Percentiles rank a stretch among this genome's conserved stretches.
These are phyloP conservation scores for Nomada ferruginata DNA, from an alignment of 2,888 invertebrate genomes.

Conservation along the genomic window DNA sequence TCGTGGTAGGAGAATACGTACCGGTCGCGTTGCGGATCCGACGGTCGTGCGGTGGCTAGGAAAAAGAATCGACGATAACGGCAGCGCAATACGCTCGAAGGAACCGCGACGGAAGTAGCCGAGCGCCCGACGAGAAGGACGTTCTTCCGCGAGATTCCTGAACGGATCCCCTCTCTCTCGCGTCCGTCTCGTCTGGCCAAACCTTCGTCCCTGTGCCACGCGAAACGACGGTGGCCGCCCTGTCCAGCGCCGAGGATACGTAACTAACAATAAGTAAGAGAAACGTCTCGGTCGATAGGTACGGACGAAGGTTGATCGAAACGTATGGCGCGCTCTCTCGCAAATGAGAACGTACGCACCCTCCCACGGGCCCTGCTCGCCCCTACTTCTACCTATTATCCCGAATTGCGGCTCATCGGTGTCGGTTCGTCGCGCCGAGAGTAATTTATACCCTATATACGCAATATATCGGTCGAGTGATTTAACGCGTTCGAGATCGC, in stretches of 20 bases:
- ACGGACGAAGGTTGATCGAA: slow-evolving; percentile 72
- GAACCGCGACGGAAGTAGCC: too few species aligned
- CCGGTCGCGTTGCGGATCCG: slow-evolving; percentile 48
- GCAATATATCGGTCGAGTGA: slow-evolving; percentile 61
- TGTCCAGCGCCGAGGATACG: not conserved
- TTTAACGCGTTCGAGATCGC: slow-evolving; percentile 48
- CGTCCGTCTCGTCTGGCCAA: too few species aligned
- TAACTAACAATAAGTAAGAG: slow-evolving; percentile 79
- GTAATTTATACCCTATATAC: slow-evolving; percentile 70
- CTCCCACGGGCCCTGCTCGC: slow-evolving; percentile 53
- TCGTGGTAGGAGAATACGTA: slow-evolving; percentile 2
- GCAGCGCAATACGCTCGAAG: too few species aligned
- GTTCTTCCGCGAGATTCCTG: too few species aligned
- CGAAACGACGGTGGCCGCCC: not conserved
- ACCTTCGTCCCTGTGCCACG: too few species aligned
- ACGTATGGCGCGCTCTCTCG: slow-evolving; percentile 73
- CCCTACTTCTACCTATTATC: slow-evolving; percentile 64
- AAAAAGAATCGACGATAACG: slow-evolving; percentile 55
- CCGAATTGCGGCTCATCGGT: slow-evolving; percentile 76
- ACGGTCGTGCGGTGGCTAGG: slow-evolving; percentile 61
- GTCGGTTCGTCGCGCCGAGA: slow-evolving; percentile 71
- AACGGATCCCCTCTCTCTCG: too few species aligned
- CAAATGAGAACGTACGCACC: slow-evolving; percentile 76
- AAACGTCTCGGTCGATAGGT: slow-evolving; percentile 63
- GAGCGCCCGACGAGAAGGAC: too few species aligned